A percentile compares a stretch with the other conserved stretches of the same genome.
phyloP scores from a whole-genome alignment of 2,888 invertebrate species.

The Drosophila colorata region DNA sequence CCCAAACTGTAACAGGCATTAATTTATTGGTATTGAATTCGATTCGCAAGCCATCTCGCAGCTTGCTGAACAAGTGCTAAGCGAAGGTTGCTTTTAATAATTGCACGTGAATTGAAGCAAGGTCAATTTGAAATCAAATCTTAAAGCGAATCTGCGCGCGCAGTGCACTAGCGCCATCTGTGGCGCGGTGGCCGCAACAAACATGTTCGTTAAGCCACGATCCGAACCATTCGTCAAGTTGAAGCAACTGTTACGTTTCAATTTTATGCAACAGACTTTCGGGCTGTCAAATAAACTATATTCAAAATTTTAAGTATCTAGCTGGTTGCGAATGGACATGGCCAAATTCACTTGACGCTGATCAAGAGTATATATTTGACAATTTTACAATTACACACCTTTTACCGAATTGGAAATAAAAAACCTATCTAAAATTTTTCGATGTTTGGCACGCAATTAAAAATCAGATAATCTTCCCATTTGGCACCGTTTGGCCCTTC shows the following conservation, averaged over 20 bases:
- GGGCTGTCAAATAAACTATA: background rate
- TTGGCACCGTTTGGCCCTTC: too few species aligned
- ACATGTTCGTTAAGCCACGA: background rate
- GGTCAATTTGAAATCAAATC: slow-evolving; percentile 23
- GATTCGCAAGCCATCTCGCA: slow-evolving; percentile 4
- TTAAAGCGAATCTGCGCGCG: background rate
- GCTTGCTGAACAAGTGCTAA: slow-evolving; percentile 13
- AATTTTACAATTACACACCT: too few species aligned
- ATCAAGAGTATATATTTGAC: too few species aligned
- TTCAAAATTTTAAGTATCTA: too few species aligned
- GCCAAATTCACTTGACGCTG: too few species aligned
- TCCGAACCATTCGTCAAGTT: background rate
- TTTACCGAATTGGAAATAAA: too few species aligned
- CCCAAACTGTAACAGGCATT: slow-evolving; percentile 18
- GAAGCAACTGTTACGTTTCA: background rate
- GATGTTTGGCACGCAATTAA: too few species aligned
- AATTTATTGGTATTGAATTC: background rate
- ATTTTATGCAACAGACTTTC: background rate
- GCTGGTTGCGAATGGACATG: too few species aligned
- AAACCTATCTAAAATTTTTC: too few species aligned
- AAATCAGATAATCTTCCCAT: too few species aligned
- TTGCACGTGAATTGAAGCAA: slow-evolving; percentile 27
- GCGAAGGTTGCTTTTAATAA: slow-evolving; percentile 20
- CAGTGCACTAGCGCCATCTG: slow-evolving; percentile 19
- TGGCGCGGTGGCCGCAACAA: background rate